Evolutionary conservation across 1,140 invertebrate species (phyloP).

Genomic region (Lasioglossum albipes): DNA sequence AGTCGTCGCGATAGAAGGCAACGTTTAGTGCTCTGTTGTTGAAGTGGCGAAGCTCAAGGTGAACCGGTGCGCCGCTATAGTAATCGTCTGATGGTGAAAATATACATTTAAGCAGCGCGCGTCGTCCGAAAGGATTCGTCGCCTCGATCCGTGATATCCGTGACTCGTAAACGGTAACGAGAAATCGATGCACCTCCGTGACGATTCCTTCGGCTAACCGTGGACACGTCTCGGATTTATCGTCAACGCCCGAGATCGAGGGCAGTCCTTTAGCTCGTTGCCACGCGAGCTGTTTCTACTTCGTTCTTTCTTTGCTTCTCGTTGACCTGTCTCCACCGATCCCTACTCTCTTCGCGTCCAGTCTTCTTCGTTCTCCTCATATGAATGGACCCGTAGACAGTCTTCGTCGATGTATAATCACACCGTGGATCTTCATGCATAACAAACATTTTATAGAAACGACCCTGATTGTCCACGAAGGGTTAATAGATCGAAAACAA

Average conservation of each 20-base stretch:
- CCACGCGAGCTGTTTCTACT: background rate
- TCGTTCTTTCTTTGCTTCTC: background rate
- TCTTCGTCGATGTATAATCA: too few species aligned
- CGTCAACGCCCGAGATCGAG: background rate
- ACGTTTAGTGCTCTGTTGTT: too few species aligned
- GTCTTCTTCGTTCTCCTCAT: too few species aligned
- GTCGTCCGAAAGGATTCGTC: background rate
- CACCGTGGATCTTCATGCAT: too few species aligned
- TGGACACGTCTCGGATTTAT: conserved; percentile 47
- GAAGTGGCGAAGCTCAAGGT: background rate
- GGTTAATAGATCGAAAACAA: too few species aligned
- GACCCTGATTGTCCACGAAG: too few species aligned
- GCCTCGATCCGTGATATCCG: too few species aligned
- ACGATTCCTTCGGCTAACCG: conserved; percentile 3
- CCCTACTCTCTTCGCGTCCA: too few species aligned
- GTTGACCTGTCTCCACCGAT: background rate
- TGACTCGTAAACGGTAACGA: background rate
- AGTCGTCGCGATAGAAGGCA: too few species aligned
- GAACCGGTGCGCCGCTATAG: background rate
- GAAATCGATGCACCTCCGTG: background rate
- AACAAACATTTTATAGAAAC: too few species aligned
- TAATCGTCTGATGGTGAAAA: background rate
- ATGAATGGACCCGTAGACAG: too few species aligned
- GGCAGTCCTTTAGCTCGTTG: background rate
- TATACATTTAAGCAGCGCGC: background rate